These are phyloP conservation scores for Zaprionus capensis DNA, from an alignment of 1,140 invertebrate genomes.

Conservation along the genomic window DNA sequence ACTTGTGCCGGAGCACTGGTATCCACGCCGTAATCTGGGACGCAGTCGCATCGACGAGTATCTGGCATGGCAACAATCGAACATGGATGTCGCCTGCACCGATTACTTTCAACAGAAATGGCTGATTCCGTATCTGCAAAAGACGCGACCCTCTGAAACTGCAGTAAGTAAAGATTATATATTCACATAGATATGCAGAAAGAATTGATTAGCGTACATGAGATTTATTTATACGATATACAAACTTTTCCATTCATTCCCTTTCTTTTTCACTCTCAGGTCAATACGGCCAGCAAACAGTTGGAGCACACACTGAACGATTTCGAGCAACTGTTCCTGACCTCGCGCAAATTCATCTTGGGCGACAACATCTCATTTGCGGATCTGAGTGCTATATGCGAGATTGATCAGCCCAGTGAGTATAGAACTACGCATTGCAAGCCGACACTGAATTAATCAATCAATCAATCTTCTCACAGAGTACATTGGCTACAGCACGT, in stretches of 20 bases:
- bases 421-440: slow-evolving; percentile 18
- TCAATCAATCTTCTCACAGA: slow-evolving; percentile 72
- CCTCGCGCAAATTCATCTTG: slow-evolving; percentile 87
- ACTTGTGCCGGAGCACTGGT: slow-evolving; percentile 88
- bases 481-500: slow-evolving; percentile 87
- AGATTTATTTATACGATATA: too few species aligned
- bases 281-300: slow-evolving; percentile 85
- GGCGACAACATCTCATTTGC: slow-evolving; percentile 90
- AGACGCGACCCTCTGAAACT: slow-evolving; percentile 75
- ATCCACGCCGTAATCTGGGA: slow-evolving; percentile 88
- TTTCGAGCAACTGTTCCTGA: slow-evolving; percentile 88
- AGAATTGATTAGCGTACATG: too few species aligned
- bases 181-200: not conserved
- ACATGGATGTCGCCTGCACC: slow-evolving; percentile 88
- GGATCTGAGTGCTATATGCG: slow-evolving; percentile 92
- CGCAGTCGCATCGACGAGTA: slow-evolving; percentile 93
- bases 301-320: slow-evolving; percentile 86
- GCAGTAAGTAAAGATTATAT: slow-evolving; percentile 48
- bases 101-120: slow-evolving; percentile 89
- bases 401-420: slow-evolving; percentile 92
- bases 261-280: slow-evolving; percentile 30
- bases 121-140: slow-evolving; percentile 85
- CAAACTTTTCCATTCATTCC: not conserved
- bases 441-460: too few species aligned
- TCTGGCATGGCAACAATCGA: slow-evolving; percentile 94